A percentile compares a stretch with the other conserved stretches of the same genome.
These are phyloP conservation scores for Corythornis leucogaster DNA, from an alignment of 2,797 vertebrate species.

Conservation along the genomic window DNA sequence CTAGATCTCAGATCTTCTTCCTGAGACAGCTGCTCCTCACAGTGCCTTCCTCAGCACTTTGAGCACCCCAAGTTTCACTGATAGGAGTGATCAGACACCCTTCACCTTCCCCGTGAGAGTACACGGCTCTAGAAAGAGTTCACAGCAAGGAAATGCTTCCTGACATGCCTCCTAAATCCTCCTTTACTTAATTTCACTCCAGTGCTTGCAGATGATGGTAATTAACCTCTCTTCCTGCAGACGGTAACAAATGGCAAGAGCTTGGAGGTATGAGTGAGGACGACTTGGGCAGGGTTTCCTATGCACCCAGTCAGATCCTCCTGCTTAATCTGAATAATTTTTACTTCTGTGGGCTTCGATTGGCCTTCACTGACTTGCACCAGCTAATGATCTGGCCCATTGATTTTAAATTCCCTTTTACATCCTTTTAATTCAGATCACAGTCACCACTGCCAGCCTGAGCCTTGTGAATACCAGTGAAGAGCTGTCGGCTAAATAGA, in stretches of 20 bases:
- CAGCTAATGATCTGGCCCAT: slow-evolving; percentile 31
- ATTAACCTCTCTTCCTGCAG: slow-evolving; percentile 15
- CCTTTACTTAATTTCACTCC: not conserved
- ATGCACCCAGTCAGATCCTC: not conserved
- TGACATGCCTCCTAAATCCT: slow-evolving; percentile 21
- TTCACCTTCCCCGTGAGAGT: not conserved
- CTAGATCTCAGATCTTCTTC: not conserved
- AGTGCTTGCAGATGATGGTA: not conserved
- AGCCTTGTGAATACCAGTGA: not conserved
- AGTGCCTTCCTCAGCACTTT: not conserved
- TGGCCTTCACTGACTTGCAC: not conserved
- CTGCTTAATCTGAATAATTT: not conserved
- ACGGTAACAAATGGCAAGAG: not conserved
- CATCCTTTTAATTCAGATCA: not conserved
- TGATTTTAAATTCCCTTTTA: slow-evolving; percentile 39
- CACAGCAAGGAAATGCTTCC: not conserved
- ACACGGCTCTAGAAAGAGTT: not conserved
- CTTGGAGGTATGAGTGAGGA: not conserved
- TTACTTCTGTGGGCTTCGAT: not conserved
- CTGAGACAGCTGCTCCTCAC: not conserved
- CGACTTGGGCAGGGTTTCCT: not conserved
- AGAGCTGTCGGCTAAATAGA: slow-evolving; percentile 5
- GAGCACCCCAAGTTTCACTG: not conserved
- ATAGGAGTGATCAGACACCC: not conserved
- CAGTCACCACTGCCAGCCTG: not conserved